These are phyloP conservation scores for Chymomyza amoena DNA, from an alignment of 2,888 invertebrate species.

Conservation along the genomic window DNA sequence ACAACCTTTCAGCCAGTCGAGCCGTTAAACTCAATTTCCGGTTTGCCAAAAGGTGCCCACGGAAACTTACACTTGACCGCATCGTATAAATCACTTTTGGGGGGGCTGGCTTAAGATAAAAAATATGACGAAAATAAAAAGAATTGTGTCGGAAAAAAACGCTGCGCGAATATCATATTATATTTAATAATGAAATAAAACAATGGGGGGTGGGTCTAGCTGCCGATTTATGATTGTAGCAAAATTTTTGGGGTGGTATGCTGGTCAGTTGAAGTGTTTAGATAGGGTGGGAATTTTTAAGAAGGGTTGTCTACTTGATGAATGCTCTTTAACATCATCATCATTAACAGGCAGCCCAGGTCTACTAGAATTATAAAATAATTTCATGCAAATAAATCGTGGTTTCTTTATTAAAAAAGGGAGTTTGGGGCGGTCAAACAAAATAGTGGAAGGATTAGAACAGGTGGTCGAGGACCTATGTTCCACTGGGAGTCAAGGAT, in stretches of 20 bases:
- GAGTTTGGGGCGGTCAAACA: too few relatives aligned
- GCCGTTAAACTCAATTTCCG: constrained; percentile 69
- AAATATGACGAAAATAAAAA: background rate
- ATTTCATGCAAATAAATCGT: background rate
- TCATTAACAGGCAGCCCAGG: background rate
- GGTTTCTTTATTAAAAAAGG: background rate
- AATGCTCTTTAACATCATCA: background rate
- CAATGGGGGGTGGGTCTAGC: constrained; percentile 15
- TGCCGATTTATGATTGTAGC: constrained; percentile 11
- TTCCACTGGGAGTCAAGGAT: too few relatives aligned
- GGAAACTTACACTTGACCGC: constrained; percentile 71
- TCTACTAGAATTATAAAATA: background rate
- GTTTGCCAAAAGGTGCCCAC: constrained; percentile 45
- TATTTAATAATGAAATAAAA: background rate
- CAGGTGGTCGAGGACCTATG: too few relatives aligned
- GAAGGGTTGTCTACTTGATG: background rate
- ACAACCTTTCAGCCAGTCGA: constrained; percentile 31
- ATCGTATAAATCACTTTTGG: constrained; percentile 59
- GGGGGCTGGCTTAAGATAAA: background rate
- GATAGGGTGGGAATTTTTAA: background rate
- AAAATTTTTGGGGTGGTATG: background rate
- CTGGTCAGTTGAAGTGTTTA: background rate
- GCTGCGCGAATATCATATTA: constrained; percentile 1
- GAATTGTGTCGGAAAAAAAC: background rate
- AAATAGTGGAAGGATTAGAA: too few relatives aligned